Evolutionary conservation across 1,140 invertebrate genomes (phyloP), one percentile per base, ranked within the genome.

Genomic region (Carcinoscorpius rotundicauda): DNA sequence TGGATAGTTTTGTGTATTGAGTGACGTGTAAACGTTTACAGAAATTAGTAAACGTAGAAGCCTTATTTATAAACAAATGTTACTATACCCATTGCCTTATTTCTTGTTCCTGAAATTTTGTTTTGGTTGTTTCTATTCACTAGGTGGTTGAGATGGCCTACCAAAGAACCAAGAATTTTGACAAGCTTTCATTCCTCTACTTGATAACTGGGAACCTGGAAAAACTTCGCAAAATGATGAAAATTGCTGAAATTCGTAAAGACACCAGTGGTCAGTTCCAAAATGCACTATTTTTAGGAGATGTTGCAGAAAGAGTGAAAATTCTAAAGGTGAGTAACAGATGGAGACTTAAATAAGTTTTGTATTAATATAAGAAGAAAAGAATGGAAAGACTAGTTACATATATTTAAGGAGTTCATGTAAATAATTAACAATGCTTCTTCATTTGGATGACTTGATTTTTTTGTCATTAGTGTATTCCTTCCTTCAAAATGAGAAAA

Each of bases 91-190:
- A 29, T 29, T 29, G 29, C 29, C 29, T 55, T 55, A 55, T 55
- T 8, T 8, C 6, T 1, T 8, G n/a, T 55, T 55, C 53, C 53
- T 6, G 6, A 55, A 55, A 8, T 55, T 8, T 55, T 55, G 53
- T 55, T 55, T 55, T 55, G n/a, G n/a, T 55, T 55, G 29, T 29
- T 29, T 29, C 29, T 29, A 55, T n/a, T 66, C 60, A 68, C 52
- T 68, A 75, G 75, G 81, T 86, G 29, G 96, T 98, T 0, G 97
- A 99, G 78, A 98, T 98, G 93, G 97, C 94, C 69, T 99, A 99
- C 79, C 97, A 99, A 78, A 84, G 96, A 68, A 99, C 95, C 4
- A 99, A 99, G 79, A 97, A 98, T 80, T 99, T 99, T 78, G 95
- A 99, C 75, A 98, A 98, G 78, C 81, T 99, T 0, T 91, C 95